Conservation (phyloP, 2,888 invertebrate genomes). For the Agrochola macilenta region DNA sequence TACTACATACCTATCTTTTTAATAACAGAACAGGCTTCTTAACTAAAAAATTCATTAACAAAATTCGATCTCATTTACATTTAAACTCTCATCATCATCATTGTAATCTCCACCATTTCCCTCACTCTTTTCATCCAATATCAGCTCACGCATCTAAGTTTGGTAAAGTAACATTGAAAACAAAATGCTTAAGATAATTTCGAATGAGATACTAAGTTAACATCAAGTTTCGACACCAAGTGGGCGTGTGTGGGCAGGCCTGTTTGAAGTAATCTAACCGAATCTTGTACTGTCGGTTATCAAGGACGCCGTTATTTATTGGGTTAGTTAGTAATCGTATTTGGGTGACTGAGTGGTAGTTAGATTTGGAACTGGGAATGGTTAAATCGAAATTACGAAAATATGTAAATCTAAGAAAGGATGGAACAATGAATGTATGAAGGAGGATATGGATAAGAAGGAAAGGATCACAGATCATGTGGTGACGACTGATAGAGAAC, state of each 20-base stretch:
- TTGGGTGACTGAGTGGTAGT: constrained; percentile 34
- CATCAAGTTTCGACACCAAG: constrained; percentile 55
- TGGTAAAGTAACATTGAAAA: constrained; percentile 27
- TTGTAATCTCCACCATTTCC: neutral
- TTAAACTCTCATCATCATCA: neutral
- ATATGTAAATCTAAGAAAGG: neutral
- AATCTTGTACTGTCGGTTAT: constrained; percentile 49
- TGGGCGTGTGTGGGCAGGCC: constrained; percentile 68
- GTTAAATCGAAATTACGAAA: neutral
- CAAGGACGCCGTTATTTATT: constrained; percentile 60
- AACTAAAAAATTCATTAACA: neutral
- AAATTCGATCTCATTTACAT: neutral
- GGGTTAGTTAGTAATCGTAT: constrained; percentile 32
- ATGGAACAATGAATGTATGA: neutral
- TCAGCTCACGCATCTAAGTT: neutral
- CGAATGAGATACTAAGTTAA: constrained; percentile 29
- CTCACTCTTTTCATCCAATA: neutral
- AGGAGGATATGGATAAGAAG: neutral
- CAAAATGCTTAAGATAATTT: constrained; percentile 30
- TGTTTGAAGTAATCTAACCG: constrained; percentile 56
- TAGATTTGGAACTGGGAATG: constrained; percentile 21
- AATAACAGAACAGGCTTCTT: neutral
- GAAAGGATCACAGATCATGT: neutral
- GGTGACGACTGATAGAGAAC: neutral
- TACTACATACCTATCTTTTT: neutral